These are phyloP conservation scores for Malacoraja senta DNA, from an alignment of 2,797 vertebrate species.

Conservation along the genomic window DNA sequence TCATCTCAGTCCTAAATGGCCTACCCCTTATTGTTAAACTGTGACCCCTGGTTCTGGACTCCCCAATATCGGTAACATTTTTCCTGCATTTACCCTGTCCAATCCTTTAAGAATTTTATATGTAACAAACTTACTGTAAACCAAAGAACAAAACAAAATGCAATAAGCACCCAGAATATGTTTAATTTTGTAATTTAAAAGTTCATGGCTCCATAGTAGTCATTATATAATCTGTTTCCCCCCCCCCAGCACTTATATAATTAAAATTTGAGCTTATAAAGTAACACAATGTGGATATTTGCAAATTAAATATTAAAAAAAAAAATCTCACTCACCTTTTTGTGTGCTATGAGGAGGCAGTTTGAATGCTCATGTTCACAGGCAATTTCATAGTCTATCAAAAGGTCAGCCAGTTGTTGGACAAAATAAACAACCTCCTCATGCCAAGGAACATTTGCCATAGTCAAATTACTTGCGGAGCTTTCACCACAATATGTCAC, in stretches of 20 bases:
- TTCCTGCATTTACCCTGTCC: no score
- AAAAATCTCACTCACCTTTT: slow-evolving; percentile 64
- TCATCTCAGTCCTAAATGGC: no score
- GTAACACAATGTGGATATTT: not conserved
- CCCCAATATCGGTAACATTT: no score
- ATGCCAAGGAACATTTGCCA: slow-evolving; percentile 94
- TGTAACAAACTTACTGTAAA: not conserved
- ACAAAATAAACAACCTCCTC: slow-evolving; percentile 81
- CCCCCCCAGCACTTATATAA: not conserved
- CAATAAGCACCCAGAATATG: not conserved
- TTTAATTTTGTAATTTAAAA: not conserved
- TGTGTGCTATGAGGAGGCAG: slow-evolving; percentile 81
- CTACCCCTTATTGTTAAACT: no score
- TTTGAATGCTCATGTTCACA: slow-evolving; percentile 91
- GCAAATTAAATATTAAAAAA: not conserved
- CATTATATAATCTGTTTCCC: not conserved
- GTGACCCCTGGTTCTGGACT: no score
- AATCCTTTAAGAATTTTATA: no score
- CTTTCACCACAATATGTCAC: slow-evolving; percentile 92
- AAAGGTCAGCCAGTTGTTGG: slow-evolving; percentile 66
- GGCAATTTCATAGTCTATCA: slow-evolving; percentile 76
- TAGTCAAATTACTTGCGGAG: slow-evolving; percentile 82
- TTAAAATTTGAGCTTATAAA: not conserved
- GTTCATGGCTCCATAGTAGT: no score
- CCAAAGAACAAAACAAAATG: not conserved